Percentiles rank a stretch among this genome's conserved stretches.
phyloP scores from a whole-genome alignment of 2,113 vertebrate species.

The Amblyornis subalaris region DNA sequence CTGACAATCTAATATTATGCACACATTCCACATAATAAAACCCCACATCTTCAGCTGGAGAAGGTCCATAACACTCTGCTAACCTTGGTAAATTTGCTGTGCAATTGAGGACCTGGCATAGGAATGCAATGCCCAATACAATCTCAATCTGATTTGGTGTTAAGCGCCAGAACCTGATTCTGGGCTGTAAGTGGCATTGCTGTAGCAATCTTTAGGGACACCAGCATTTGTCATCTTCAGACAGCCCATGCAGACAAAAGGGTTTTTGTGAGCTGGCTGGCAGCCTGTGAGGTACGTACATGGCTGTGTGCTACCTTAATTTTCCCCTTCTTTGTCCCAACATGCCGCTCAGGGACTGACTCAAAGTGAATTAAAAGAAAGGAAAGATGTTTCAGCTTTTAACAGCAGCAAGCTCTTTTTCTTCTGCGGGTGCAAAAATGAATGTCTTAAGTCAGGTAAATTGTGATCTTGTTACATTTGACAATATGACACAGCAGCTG shows the following conservation, averaged over 20 bases:
- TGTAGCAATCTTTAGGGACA: background rate
- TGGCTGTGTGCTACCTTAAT: background rate
- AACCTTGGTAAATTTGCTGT: background rate
- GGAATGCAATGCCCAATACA: accelerated
- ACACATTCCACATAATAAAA: background rate
- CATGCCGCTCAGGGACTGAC: accelerated
- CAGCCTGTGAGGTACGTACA: background rate
- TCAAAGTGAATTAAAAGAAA: background rate
- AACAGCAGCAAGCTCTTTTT: background rate
- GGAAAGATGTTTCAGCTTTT: background rate
- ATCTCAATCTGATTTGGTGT: background rate
- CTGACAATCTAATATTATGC: background rate
- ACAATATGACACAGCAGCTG: background rate
- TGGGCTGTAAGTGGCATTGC: background rate
- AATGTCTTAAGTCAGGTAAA: background rate
- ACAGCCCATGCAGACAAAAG: constrained; percentile 12
- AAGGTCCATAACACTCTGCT: background rate
- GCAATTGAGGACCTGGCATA: background rate
- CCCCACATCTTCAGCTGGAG: background rate
- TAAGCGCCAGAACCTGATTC: background rate
- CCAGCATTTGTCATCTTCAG: background rate
- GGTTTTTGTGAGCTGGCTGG: background rate
- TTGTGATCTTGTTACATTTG: accelerated
- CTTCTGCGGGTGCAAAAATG: background rate
- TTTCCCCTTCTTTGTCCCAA: background rate